Conservation (phyloP, 2,888 invertebrate genomes). For the Sarcophaga subvicina region DNA sequence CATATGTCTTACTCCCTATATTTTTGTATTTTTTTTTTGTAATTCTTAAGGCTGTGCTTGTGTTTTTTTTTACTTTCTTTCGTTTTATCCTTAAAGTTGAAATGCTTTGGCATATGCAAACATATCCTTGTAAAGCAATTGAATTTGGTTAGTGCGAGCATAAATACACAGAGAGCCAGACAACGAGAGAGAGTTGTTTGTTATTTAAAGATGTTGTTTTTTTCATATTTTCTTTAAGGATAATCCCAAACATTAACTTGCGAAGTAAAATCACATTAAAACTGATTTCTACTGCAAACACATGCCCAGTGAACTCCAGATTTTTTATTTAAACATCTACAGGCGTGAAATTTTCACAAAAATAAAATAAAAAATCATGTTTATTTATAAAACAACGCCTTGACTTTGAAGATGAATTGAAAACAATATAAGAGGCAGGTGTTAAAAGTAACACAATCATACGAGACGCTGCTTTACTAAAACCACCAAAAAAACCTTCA, state of each 20-base stretch:
- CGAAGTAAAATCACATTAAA: constrained; percentile 50
- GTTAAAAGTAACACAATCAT: constrained; percentile 60
- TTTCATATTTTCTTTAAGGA: constrained; percentile 68
- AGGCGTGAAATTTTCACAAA: constrained; percentile 58
- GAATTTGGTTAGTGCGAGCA: constrained; percentile 58
- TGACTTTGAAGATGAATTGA: not conserved
- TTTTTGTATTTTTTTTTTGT: not conserved
- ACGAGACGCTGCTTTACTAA: not conserved
- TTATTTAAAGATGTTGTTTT: constrained; percentile 55
- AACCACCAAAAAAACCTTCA: not conserved
- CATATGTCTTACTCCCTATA: no score
- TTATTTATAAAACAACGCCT: constrained; percentile 45
- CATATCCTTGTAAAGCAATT: constrained; percentile 61
- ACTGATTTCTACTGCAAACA: constrained; percentile 59
- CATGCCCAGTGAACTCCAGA: constrained; percentile 1
- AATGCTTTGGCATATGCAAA: constrained; percentile 68
- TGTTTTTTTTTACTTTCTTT: constrained; percentile 5
- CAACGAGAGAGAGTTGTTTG: constrained; percentile 24
- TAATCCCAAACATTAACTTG: constrained; percentile 71
- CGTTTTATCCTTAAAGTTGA: constrained; percentile 34
- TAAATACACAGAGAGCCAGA: not conserved
- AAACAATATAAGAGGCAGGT: constrained; percentile 62
- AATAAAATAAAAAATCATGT: constrained; percentile 38
- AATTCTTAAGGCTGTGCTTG: not conserved
- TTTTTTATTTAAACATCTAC: constrained; percentile 51